Conservation (phyloP, 2,888 invertebrate species). For the Hipparchia semele region DNA sequence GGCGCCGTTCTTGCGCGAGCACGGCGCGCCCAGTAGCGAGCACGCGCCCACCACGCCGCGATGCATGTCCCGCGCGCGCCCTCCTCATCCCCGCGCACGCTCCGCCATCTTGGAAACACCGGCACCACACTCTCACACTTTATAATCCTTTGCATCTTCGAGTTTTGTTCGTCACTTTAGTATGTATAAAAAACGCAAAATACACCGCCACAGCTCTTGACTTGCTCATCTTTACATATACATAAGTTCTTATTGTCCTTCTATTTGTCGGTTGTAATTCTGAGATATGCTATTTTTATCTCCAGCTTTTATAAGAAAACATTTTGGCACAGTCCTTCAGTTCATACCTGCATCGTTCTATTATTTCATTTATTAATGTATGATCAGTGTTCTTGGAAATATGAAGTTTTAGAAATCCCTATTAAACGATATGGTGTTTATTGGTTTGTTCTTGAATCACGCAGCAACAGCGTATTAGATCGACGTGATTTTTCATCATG, state of each 20-base stretch:
- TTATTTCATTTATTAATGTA: not conserved
- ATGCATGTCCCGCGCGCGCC: slow-evolving; percentile 55
- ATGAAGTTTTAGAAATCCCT: not conserved
- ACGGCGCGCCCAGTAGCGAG: too few species aligned
- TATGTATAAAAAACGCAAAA: not conserved
- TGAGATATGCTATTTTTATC: slow-evolving; percentile 9
- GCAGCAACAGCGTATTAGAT: not conserved
- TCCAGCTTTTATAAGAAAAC: not conserved
- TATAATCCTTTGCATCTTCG: slow-evolving; percentile 14
- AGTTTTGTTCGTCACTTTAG: not conserved
- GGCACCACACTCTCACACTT: not conserved
- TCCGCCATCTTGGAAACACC: not conserved
- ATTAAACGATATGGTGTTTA: not conserved
- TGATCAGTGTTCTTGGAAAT: not conserved
- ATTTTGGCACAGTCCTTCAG: not conserved
- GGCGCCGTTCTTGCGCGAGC: too few species aligned
- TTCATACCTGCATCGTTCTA: not conserved
- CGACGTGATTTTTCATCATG: too few species aligned
- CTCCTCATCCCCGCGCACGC: not conserved
- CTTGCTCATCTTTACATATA: not conserved
- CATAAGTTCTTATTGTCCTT: not conserved
- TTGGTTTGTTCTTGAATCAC: too few species aligned
- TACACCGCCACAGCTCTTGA: not conserved
- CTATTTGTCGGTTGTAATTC: not conserved
- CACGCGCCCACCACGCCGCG: slow-evolving; percentile 53